Evolutionary conservation across 2,888 invertebrate species (phyloP), one percentile per base, ranked within the genome.

Genomic region (Miltochrista miniata): DNA sequence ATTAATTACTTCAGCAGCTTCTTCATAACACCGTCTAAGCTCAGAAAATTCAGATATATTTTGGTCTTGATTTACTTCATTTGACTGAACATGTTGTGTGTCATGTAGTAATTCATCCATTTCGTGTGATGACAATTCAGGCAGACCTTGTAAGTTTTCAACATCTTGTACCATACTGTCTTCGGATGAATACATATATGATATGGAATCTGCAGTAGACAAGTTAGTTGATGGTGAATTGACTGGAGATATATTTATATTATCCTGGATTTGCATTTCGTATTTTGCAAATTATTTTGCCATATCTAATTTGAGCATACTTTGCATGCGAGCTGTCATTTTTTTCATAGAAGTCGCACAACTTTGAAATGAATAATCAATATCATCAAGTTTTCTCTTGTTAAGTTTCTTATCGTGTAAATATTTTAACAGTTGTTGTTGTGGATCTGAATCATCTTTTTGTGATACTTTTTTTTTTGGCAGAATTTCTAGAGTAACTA

Each of bases 231-330:
- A 41, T 46, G 45, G 51, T 46, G 37, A 46, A 46, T 42, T 51
- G 10, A 46, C 39, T 47, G 41, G 47, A 40, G 47, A 24, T 35
- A 29, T 41, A 41, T 31, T 36, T 37, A 15, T 29, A 37, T 45
- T 29, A 24, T 45, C 18, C 37, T 35, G 14, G 10, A 18, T 53
- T 41, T 61, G 50, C 37, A 62, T 36, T 30, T 68, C 66, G 40
- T 53, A 66, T 12, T 55, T 38, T 9, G 54, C 48, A 38, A 68
- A 68, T 40, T 68, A 53, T 12, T 63, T 61, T 1, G 68, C 68
- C 42, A 67, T 60, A 15, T 67, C 58, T 40, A 67, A 18, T 50
- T 67, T 67, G 7, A 68, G 37, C 55, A 61, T 64, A 41, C 54
- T 66, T 50, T 69, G 64, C 54, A 59, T 68, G 34, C 61, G 46